Conservation (phyloP, 2,888 invertebrate genomes). For the Acronicta psi region DNA sequence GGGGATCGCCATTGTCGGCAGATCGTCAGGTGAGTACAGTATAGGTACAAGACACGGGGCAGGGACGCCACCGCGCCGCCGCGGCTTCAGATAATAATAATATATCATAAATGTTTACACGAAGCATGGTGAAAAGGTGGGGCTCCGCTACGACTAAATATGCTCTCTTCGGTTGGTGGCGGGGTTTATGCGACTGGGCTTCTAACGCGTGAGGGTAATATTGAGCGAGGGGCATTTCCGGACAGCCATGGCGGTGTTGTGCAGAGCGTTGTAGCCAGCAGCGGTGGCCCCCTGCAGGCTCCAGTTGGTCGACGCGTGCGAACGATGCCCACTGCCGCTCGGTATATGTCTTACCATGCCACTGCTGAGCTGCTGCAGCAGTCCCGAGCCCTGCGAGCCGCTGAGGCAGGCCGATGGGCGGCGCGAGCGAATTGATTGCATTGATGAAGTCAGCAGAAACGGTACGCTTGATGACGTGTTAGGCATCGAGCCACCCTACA, state of each 20-base stretch:
- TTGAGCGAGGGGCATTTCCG: constrained; percentile 94
- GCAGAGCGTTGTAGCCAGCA: constrained; percentile 87
- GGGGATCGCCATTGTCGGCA: constrained; percentile 64
- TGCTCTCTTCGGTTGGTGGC: constrained; percentile 14
- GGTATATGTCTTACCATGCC: constrained; percentile 97
- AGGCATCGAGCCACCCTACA: constrained; percentile 96
- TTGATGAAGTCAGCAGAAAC: constrained; percentile 92
- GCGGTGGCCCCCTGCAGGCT: constrained; percentile 85
- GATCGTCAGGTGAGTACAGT: constrained; percentile 30
- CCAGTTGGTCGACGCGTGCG: constrained; percentile 80
- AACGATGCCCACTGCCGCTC: constrained; percentile 86
- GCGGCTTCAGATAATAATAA: neutral
- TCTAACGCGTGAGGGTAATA: constrained; percentile 91
- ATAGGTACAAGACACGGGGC: neutral
- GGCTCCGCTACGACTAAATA: constrained; percentile 22
- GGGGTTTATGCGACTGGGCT: constrained; percentile 18
- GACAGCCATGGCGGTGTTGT: constrained; percentile 89
- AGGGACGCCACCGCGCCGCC: constrained; percentile 2
- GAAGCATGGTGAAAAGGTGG: constrained; percentile 14
- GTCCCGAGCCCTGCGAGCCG: constrained; percentile 92
- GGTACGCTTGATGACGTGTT: constrained; percentile 97
- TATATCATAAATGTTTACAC: constrained; percentile 1
- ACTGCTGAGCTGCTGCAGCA: constrained; percentile 96
- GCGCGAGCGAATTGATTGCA: constrained; percentile 91
- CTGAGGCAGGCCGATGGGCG: constrained; percentile 91